Conservation (phyloP, 1,140 invertebrate genomes). For the Papilio xuthus region DNA sequence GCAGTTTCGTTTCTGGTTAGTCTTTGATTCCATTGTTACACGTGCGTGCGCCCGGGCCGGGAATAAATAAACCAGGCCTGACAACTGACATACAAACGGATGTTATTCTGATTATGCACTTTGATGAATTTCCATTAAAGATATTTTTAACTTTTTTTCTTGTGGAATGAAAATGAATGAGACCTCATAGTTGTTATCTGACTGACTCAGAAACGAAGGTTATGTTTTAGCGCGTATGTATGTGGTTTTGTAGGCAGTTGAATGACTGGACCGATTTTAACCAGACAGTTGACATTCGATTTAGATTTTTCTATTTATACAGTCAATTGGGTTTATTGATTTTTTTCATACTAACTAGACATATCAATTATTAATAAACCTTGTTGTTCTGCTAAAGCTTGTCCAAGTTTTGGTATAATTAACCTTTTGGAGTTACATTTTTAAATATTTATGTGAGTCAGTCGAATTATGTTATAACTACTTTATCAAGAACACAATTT, state of each 20-base stretch:
- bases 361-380: too few species aligned
- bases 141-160: not conserved
- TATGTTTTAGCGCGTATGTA: too few species aligned
- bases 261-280: too few species aligned
- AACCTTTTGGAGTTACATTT: not conserved
- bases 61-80: conserved; percentile 26
- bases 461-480: not conserved
- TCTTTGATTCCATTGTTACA: conserved; percentile 12
- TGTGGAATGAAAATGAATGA: not conserved
- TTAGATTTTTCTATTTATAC: too few species aligned
- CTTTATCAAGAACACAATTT: not conserved
- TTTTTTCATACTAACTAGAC: not conserved
- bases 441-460: not conserved
- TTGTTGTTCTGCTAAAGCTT: not conserved
- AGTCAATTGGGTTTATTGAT: not conserved
- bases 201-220: too few species aligned
- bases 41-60: not conserved
- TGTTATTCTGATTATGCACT: conserved; percentile 10
- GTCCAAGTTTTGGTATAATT: not conserved
- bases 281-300: too few species aligned
- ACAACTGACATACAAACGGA: conserved; percentile 7
- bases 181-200: not conserved
- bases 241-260: too few species aligned
- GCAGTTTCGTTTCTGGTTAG: not conserved
- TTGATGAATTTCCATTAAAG: conserved; percentile 5